These are phyloP conservation scores for Natrix natrix DNA, from an alignment of 2,797 vertebrate species.

Conservation along the genomic window DNA sequence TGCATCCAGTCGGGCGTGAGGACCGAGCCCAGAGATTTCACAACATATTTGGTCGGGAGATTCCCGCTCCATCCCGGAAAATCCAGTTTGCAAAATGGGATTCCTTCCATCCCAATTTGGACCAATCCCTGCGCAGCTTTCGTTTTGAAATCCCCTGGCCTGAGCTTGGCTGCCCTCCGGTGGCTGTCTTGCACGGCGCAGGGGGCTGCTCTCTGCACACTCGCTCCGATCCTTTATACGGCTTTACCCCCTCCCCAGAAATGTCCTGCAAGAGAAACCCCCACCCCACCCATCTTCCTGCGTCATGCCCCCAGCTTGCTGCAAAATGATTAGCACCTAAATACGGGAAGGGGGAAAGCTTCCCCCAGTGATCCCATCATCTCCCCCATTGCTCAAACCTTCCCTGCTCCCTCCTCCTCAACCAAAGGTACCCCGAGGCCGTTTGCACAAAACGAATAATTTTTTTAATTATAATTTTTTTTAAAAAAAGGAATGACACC, in stretches of 20 bases:
- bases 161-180: conserved; percentile 8
- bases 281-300: not conserved
- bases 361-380: not conserved
- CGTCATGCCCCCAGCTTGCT: rapidly evolving
- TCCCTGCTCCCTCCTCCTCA: too few relatives aligned
- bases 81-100: not conserved
- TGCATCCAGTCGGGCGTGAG: not conserved
- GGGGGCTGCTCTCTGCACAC: not conserved
- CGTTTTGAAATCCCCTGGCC: not conserved
- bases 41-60: not conserved
- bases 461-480: not conserved
- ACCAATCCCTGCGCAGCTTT: too few relatives aligned
- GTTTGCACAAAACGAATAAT: too few relatives aligned
- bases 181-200: not conserved
- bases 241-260: not conserved
- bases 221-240: not conserved
- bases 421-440: not conserved
- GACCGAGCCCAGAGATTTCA: not conserved
- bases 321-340: not conserved
- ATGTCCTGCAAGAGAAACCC: not conserved
- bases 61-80: not conserved
- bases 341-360: not conserved
- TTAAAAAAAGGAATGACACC: not conserved
- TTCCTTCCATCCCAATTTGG: not conserved
- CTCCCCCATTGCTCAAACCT: not conserved